Percentiles rank a stretch among this genome's conserved stretches.
Evolutionary conservation across 2,113 vertebrate genomes (phyloP).

Genomic region (Trachemys scripta): DNA sequence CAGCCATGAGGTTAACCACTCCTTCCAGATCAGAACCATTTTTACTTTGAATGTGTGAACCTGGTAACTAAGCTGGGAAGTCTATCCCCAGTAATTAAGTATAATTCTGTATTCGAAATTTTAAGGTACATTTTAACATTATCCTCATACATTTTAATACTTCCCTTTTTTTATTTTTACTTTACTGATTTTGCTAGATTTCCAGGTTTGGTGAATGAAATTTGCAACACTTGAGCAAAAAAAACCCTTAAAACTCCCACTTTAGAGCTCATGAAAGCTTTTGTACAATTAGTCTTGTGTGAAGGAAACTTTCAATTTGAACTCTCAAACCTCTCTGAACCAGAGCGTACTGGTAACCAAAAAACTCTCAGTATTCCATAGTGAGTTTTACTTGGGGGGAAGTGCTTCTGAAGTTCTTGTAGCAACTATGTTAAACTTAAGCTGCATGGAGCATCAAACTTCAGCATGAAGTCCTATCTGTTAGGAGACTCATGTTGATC

Average conservation of each 20-base stretch:
- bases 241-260: neutral
- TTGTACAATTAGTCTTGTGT: neutral
- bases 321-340: fast-evolving
- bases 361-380: neutral
- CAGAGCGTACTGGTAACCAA: neutral
- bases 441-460: neutral
- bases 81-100: neutral
- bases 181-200: neutral
- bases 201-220: neutral
- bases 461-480: neutral
- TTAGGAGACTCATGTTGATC: neutral
- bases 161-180: neutral
- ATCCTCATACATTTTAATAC: neutral
- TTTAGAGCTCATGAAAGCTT: neutral
- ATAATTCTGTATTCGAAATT: neutral
- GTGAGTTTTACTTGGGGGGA: neutral
- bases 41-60: neutral
- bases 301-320: neutral
- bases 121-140: neutral
- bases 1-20: neutral
- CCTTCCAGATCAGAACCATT: neutral
- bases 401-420: neutral
- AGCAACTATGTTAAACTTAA: fast-evolving
- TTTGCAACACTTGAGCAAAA: neutral
- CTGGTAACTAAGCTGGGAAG: neutral